Evolutionary conservation across 2,888 invertebrate genomes (phyloP).

Genomic region (Junonia oenone): DNA sequence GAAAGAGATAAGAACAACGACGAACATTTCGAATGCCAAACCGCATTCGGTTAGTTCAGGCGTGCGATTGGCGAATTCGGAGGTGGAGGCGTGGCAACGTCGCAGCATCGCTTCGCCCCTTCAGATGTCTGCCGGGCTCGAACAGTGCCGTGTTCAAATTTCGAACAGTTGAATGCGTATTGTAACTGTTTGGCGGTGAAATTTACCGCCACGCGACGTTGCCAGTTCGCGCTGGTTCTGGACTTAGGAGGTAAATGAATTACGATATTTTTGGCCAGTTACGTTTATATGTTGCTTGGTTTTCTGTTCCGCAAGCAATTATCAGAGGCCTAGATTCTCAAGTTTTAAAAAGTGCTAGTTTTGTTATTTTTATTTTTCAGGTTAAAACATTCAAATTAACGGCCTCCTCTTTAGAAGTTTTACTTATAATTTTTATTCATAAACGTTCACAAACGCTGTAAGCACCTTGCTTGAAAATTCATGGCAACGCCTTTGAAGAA

Average conservation of each 20-base stretch:
- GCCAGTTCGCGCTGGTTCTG: conserved; percentile 51
- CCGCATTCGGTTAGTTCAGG: conserved; percentile 36
- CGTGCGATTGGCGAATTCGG: conserved; percentile 47
- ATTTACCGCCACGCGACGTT: conserved; percentile 57
- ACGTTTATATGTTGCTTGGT: conserved; percentile 19
- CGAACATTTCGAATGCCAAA: conserved; percentile 36
- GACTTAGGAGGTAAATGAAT: conserved; percentile 62
- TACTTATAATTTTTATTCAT: neutral
- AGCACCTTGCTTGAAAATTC: neutral
- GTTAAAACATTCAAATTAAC: neutral
- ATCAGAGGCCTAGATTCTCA: neutral
- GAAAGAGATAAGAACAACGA: conserved; percentile 36
- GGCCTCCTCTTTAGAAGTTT: neutral
- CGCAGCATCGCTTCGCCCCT: conserved; percentile 50
- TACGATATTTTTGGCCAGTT: conserved; percentile 35
- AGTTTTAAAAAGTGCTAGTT: no score
- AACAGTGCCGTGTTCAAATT: conserved; percentile 65
- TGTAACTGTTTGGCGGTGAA: conserved; percentile 62
- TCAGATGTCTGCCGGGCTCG: conserved; percentile 56
- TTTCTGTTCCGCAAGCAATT: neutral
- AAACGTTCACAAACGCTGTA: neutral
- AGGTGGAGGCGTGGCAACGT: conserved; percentile 59
- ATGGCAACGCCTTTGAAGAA: neutral
- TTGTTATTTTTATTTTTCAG: neutral
- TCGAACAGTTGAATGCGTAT: conserved; percentile 74